phyloP scores from a whole-genome alignment of 2,113 vertebrate species.

The Sander vitreus region DNA sequence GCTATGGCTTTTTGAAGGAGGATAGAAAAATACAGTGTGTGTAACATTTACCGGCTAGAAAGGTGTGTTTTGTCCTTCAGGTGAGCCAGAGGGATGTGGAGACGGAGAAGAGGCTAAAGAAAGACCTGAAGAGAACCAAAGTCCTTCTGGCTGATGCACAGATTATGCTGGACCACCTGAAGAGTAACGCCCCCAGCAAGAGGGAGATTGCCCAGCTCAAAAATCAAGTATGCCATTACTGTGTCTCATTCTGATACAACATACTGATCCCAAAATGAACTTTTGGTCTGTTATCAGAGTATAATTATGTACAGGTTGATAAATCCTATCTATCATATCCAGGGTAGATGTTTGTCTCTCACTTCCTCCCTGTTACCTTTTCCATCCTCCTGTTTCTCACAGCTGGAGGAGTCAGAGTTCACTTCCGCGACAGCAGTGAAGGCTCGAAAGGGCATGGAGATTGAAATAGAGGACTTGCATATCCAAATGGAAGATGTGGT shows the following conservation, averaged over 20 bases:
- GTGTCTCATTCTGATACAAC: background rate
- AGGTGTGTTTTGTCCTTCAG: slow-evolving; percentile 76
- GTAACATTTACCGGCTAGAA: slow-evolving; percentile 32
- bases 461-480: slow-evolving; percentile 97
- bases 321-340: background rate
- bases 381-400: slow-evolving; percentile 35
- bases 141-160: slow-evolving; percentile 95
- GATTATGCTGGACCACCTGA: slow-evolving; percentile 98
- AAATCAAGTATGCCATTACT: slow-evolving; percentile 89
- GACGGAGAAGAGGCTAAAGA: slow-evolving; percentile 92
- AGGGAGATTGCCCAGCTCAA: slow-evolving; percentile 96
- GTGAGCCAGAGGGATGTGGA: slow-evolving; percentile 93
- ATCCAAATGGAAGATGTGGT: slow-evolving; percentile 95
- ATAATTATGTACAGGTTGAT: background rate
- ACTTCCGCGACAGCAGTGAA: slow-evolving; percentile 93
- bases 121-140: slow-evolving; percentile 97
- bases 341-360: slow-evolving; percentile 12
- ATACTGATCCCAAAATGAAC: background rate
- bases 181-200: slow-evolving; percentile 96
- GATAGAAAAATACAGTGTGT: slow-evolving; percentile 18
- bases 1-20: slow-evolving; percentile 35
- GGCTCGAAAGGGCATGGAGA: slow-evolving; percentile 96
- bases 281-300: background rate
- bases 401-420: slow-evolving; percentile 99
- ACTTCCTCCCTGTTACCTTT: background rate